Percentiles rank a stretch among this genome's conserved stretches.
Conservation (phyloP, 2,888 invertebrate species). For the Tinea trinotella region DNA sequence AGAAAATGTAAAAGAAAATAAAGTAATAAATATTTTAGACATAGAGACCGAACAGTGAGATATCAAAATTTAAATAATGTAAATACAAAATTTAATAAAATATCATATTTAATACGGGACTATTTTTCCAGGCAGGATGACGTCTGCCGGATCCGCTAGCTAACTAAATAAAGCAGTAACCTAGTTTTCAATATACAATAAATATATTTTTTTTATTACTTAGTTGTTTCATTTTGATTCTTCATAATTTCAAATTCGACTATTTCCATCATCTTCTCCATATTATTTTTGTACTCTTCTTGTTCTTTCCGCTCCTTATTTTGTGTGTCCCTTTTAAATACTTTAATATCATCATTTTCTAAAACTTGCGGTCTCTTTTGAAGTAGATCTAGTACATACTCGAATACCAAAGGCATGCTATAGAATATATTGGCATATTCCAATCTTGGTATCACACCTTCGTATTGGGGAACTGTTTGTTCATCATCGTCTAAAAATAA, state of each 20-base stretch:
- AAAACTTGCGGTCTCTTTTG: conserved; percentile 40
- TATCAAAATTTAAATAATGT: no score
- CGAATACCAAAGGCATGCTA: conserved; percentile 40
- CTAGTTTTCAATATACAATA: no score
- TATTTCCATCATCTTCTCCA: conserved; percentile 9
- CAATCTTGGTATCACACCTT: conserved; percentile 21
- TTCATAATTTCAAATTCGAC: conserved; percentile 11
- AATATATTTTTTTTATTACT: background rate
- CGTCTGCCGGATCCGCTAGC: no score
- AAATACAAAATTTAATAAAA: no score
- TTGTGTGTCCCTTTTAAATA: conserved; percentile 26
- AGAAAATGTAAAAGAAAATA: no score
- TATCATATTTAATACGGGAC: no score
- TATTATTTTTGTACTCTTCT: background rate
- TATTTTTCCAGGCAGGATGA: no score
- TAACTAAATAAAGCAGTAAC: no score
- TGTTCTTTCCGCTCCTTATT: background rate
- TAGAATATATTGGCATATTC: conserved; percentile 37
- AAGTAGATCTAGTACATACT: conserved; percentile 37
- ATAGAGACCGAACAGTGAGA: no score
- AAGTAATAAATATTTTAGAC: no score
- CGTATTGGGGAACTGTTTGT: conserved; percentile 2
- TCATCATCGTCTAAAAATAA: conserved; percentile 10
- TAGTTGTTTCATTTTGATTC: conserved; percentile 1
- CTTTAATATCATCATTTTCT: conserved; percentile 34